Evolutionary conservation across 2,113 vertebrate species (phyloP), one percentile per base, ranked within the genome.

Genomic region (Lycocorax pyrrhopterus): DNA sequence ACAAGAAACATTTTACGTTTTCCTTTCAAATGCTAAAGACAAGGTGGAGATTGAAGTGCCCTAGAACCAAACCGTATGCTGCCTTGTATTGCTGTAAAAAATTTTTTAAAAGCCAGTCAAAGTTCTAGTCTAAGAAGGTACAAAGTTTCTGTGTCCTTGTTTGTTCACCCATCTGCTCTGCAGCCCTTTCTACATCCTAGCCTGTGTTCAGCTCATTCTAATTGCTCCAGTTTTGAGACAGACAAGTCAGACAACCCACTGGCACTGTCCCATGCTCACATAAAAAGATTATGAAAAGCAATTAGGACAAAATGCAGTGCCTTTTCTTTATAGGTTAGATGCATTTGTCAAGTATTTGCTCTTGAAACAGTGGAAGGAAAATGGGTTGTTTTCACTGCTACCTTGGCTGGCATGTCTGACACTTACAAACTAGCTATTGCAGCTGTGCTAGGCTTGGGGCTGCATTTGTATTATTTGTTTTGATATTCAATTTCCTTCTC

Each of bases 161-260:
- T 93, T 93, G 89, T 94, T 94, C 92, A 76, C 87, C 93, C 96
- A 90, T 97, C 94, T 95, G 96, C 84, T 94, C 83, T 92, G 80
- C 69, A 95, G 69, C 30, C 73, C 85, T 93, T 96, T 96, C 80
- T 81, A 43, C 62, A 27, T 43, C 49, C 20, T 84, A 77, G 83
- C 26, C 55, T 76, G 10, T 51, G 63, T 93, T 95, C 73, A 89
- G 89, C 44, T 89, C 37, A 47, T 94, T 94, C 69, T 96, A 94
- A 93, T 96, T 97, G 90, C 94, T 92, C 41, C 77, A 68, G 76
- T 94, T 91, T 94, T 87, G 83, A 90, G 96, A 92, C 73, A 96
- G 92, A 82, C 93, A 90, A 93, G 80, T 84, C 80, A 89, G 94
- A 81, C 93, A 97, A 64, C 83, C 73, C 77, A 64, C 67, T 97